Evolutionary conservation across 2,888 invertebrate species (phyloP).

Genomic region (Idaea dimidiata): DNA sequence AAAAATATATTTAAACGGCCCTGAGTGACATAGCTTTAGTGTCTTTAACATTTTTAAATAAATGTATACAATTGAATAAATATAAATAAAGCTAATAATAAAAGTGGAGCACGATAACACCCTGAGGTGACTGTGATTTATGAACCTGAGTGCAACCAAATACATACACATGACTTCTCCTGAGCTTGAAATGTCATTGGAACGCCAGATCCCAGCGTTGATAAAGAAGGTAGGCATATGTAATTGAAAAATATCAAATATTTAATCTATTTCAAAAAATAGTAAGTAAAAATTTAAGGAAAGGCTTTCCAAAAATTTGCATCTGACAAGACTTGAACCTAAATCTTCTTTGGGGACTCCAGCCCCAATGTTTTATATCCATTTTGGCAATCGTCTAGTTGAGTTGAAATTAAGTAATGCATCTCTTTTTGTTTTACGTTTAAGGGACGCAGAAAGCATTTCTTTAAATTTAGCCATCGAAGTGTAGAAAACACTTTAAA

Average conservation of each 20-base stretch:
- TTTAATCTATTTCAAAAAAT: too few relatives aligned
- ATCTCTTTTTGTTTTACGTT: too few relatives aligned
- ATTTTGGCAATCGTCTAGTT: too few relatives aligned
- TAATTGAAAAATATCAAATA: slow-evolving; percentile 5
- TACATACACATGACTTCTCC: slow-evolving; percentile 59
- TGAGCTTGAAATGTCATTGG: slow-evolving; percentile 68
- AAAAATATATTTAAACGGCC: slow-evolving; percentile 34
- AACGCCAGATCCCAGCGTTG: slow-evolving; percentile 68
- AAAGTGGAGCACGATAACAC: slow-evolving; percentile 41
- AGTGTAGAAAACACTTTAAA: too few relatives aligned
- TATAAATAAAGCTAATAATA: slow-evolving; percentile 47
- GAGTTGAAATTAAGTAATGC: too few relatives aligned
- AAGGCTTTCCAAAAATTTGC: too few relatives aligned
- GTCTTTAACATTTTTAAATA: slow-evolving; percentile 37
- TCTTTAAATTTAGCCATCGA: too few relatives aligned
- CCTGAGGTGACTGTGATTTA: slow-evolving; percentile 45
- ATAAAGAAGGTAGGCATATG: slow-evolving; percentile 63
- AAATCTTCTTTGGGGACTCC: too few relatives aligned
- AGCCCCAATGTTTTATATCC: too few relatives aligned
- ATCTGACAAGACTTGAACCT: too few relatives aligned
- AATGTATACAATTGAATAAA: slow-evolving; percentile 40
- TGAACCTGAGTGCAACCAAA: slow-evolving; percentile 44
- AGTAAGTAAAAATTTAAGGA: too few relatives aligned
- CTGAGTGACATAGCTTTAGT: slow-evolving; percentile 60
- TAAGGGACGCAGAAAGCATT: too few relatives aligned